Percentiles rank a stretch among this genome's conserved stretches.
Conservation (phyloP, 2,888 invertebrate species). For the Carpatolechia fugitivella region DNA sequence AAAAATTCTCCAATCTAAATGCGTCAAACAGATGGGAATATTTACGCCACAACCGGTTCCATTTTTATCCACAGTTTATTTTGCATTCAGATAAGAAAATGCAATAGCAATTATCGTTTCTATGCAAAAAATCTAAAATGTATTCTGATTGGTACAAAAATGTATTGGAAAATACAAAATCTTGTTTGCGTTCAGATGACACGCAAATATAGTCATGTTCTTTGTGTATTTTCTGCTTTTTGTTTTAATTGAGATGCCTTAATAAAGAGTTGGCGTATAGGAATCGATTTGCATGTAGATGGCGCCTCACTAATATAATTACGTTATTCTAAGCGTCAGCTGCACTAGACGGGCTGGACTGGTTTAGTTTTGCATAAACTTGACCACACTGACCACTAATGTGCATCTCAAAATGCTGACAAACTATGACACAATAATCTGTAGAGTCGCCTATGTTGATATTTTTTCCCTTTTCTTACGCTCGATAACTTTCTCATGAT, state of each 20-base stretch:
- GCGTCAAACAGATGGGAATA: slow-evolving; percentile 45
- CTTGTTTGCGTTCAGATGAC: slow-evolving; percentile 4
- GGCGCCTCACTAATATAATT: slow-evolving; percentile 49
- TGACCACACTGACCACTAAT: slow-evolving; percentile 64
- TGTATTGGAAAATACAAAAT: slow-evolving; percentile 9
- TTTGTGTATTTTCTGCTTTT: background rate
- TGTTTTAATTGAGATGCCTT: slow-evolving; percentile 47
- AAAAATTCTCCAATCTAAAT: slow-evolving; percentile 36
- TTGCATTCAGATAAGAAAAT: slow-evolving; percentile 10
- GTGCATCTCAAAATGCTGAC: slow-evolving; percentile 40
- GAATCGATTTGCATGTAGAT: slow-evolving; percentile 66
- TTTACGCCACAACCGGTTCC: slow-evolving; percentile 27
- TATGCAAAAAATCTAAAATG: slow-evolving; percentile 11
- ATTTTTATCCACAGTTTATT: slow-evolving; percentile 11
- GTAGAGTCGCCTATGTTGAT: too few species aligned
- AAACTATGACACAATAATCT: slow-evolving; percentile 33
- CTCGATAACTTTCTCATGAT: too few species aligned
- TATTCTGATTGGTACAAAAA: slow-evolving; percentile 13
- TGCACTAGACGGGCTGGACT: slow-evolving; percentile 58
- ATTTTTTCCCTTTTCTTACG: too few species aligned
- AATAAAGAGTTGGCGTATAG: slow-evolving; percentile 34
- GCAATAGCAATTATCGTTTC: slow-evolving; percentile 11
- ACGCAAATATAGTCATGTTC: slow-evolving; percentile 10
- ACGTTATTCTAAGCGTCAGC: slow-evolving; percentile 42
- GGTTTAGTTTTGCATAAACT: slow-evolving; percentile 59